phyloP scores from a whole-genome alignment of 2,888 invertebrate species.

The Chydorus sphaericus region DNA sequence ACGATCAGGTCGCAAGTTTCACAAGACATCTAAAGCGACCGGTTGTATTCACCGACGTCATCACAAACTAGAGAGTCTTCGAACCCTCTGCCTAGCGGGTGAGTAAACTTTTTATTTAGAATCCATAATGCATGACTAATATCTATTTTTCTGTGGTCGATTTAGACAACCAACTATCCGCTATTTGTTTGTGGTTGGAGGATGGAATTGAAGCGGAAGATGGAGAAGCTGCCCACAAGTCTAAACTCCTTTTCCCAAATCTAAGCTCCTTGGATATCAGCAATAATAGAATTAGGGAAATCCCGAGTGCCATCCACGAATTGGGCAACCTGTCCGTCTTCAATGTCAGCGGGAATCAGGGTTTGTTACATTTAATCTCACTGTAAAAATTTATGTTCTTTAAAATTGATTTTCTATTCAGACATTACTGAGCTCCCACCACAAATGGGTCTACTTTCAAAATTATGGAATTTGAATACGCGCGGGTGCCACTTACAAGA shows the following conservation, averaged over 20 bases:
- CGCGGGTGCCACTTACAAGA: conserved; percentile 75
- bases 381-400: background rate
- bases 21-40: conserved; percentile 7
- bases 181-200: conserved; percentile 45
- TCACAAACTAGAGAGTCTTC: conserved; percentile 58
- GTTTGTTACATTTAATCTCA: conserved; percentile 26
- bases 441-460: conserved; percentile 80
- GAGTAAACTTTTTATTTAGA: too few relatives aligned
- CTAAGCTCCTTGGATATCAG: conserved; percentile 90
- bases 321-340: conserved; percentile 79
- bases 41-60: conserved; percentile 68
- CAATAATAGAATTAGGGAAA: conserved; percentile 60
- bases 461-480: conserved; percentile 93
- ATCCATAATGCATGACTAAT: too few relatives aligned
- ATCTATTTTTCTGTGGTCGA: too few relatives aligned
- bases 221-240: conserved; percentile 37
- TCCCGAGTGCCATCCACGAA: conserved; percentile 73
- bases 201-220: conserved; percentile 47
- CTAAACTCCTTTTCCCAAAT: conserved; percentile 73
- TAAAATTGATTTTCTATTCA: conserved; percentile 25
- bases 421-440: conserved; percentile 80
- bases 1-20: conserved; percentile 7
- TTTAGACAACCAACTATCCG: conserved; percentile 65
- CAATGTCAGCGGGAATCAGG: conserved; percentile 72
- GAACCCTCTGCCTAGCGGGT: conserved; percentile 71